Evolutionary conservation across 1,140 invertebrate species (phyloP).

Genomic region (Drosophila asahinai): DNA sequence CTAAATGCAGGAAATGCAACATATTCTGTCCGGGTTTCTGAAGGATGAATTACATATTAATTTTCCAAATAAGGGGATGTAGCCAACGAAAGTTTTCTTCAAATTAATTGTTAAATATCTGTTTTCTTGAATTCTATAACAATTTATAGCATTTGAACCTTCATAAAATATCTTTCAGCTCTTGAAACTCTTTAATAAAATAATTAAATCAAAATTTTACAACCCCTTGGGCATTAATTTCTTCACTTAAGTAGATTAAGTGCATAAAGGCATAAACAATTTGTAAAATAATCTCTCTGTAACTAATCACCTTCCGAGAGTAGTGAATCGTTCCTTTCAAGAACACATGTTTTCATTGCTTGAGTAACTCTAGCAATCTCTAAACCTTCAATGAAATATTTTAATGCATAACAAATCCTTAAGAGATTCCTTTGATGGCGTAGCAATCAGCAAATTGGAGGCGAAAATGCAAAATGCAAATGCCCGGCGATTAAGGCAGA

Average conservation of each 20-base stretch:
- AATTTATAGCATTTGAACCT: too few species aligned
- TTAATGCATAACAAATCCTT: constrained; percentile 3
- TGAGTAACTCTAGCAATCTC: neutral
- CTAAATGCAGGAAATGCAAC: constrained; percentile 29
- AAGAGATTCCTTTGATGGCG: neutral
- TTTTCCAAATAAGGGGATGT: neutral
- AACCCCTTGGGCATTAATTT: too few species aligned
- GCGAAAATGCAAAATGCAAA: constrained; percentile 36
- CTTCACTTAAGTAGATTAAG: too few species aligned
- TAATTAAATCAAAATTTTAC: too few species aligned
- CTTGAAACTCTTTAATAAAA: too few species aligned
- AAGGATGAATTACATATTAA: constrained; percentile 1
- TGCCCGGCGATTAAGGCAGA: constrained; percentile 7
- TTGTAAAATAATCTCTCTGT: neutral
- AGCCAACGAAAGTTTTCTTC: neutral
- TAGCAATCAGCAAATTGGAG: constrained; percentile 35
- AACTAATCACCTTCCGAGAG: neutral
- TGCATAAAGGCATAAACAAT: too few species aligned
- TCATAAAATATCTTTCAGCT: too few species aligned
- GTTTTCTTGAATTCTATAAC: too few species aligned
- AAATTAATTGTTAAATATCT: neutral
- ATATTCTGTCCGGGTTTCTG: neutral
- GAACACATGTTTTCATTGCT: neutral
- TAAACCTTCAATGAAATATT: constrained; percentile 1
- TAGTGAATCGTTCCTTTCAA: neutral